Percentiles rank a stretch among this genome's conserved stretches.
Evolutionary conservation across 2,797 vertebrate species (phyloP).

Genomic region (Macropus fuliginosus): DNA sequence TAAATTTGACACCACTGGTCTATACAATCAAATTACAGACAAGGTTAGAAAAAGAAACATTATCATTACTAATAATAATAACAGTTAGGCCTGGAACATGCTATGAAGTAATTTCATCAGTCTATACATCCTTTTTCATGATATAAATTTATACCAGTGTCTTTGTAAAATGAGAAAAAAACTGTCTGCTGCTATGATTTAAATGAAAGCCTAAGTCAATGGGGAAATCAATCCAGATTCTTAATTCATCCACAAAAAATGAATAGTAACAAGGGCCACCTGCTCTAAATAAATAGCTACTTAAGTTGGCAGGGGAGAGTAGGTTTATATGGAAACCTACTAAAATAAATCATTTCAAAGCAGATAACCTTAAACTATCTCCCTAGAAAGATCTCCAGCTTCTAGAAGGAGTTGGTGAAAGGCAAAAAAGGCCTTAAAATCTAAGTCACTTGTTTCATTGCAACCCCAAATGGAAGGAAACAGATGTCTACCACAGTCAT

Average conservation of each 20-base stretch:
- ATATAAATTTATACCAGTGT: not conserved
- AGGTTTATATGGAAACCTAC: not conserved
- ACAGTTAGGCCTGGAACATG: not conserved
- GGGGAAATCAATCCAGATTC: not conserved
- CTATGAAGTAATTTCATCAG: not conserved
- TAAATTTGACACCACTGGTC: not conserved
- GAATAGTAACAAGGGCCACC: not conserved
- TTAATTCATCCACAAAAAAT: not conserved
- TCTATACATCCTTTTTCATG: not conserved
- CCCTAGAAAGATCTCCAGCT: not conserved
- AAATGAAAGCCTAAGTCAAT: not conserved
- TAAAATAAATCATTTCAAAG: not conserved
- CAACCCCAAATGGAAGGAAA: not conserved
- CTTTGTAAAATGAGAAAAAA: not conserved
- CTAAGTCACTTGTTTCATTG: not conserved
- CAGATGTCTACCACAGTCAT: not conserved
- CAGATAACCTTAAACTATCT: not conserved
- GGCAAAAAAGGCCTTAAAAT: not conserved
- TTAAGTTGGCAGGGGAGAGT: not conserved
- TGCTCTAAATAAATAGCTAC: not conserved
- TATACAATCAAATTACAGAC: not conserved
- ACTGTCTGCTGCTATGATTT: not conserved
- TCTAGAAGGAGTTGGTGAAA: not conserved
- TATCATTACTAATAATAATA: not conserved
- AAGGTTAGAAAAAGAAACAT: not conserved